These are phyloP conservation scores for Sebastes taczanowskii DNA, from an alignment of 2,797 vertebrate genomes.

Conservation along the genomic window DNA sequence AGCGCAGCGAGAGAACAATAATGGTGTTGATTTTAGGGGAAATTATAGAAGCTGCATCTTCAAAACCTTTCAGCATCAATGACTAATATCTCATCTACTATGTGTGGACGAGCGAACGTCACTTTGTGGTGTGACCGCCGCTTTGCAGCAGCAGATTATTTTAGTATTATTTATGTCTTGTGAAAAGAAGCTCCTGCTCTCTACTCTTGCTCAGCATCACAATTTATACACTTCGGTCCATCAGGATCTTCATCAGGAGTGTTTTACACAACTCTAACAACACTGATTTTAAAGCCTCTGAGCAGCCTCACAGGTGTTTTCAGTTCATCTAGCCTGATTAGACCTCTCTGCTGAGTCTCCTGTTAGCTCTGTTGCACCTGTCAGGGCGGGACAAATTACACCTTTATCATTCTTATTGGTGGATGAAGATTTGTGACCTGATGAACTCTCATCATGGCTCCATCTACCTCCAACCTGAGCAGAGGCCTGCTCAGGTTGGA, in stretches of 20 bases:
- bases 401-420: neutral
- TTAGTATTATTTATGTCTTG: neutral
- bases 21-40: neutral
- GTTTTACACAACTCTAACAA: neutral
- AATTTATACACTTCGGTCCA: neutral
- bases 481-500: neutral
- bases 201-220: too few relatives aligned
- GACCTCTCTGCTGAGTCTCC: neutral
- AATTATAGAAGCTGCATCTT: neutral
- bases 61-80: neutral
- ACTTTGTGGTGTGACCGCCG: too few relatives aligned
- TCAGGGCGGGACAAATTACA: neutral
- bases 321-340: neutral
- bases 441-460: neutral
- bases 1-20: neutral
- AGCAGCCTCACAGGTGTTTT: neutral
- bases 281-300: neutral
- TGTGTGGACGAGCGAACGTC: too few relatives aligned
- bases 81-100: neutral
- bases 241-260: neutral
- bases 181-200: neutral
- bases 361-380: neutral
- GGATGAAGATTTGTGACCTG: neutral
- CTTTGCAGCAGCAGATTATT: too few relatives aligned
- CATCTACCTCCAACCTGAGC: neutral